phyloP scores from a whole-genome alignment of 2,888 invertebrate species.

The Caenorhabditis panamensis region DNA sequence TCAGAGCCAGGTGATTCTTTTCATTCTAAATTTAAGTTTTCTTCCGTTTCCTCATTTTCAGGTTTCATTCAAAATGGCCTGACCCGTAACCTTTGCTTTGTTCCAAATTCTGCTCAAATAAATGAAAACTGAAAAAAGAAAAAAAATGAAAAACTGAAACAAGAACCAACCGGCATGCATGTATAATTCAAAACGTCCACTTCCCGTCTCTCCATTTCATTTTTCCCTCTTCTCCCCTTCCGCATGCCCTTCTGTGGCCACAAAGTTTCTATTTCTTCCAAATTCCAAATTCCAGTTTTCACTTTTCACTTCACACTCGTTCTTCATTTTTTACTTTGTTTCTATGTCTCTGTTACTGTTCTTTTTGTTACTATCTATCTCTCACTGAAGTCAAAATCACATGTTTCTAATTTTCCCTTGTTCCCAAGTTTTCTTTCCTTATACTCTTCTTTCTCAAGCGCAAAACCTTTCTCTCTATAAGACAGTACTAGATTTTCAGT shows the following conservation, averaged over 20 bases:
- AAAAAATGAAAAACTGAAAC: not conserved
- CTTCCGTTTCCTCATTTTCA: not conserved
- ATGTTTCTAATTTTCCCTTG: not conserved
- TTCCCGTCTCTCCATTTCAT: not conserved
- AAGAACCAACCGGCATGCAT: not conserved
- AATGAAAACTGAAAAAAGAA: not conserved
- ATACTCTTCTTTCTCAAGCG: too few species aligned
- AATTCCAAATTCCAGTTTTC: not conserved
- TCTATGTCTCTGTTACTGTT: constrained; percentile 31
- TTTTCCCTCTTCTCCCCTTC: constrained; percentile 15
- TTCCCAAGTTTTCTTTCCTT: too few species aligned
- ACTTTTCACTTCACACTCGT: constrained; percentile 4
- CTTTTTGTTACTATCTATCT: constrained; percentile 13
- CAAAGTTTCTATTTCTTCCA: constrained; percentile 4
- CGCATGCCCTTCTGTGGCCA: constrained; percentile 11
- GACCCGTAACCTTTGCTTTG: too few species aligned
- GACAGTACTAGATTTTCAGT: too few species aligned
- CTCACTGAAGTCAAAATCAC: not conserved
- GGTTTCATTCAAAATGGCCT: too few species aligned
- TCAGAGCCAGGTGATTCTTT: not conserved
- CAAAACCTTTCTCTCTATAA: too few species aligned
- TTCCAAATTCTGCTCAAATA: too few species aligned
- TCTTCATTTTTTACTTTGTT: constrained; percentile 27
- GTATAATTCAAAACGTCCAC: constrained; percentile 2
- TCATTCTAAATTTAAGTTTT: not conserved